Base-by-base conservation (phyloP, 2,888 invertebrate genomes). In the Thalpophila matura region DNA sequence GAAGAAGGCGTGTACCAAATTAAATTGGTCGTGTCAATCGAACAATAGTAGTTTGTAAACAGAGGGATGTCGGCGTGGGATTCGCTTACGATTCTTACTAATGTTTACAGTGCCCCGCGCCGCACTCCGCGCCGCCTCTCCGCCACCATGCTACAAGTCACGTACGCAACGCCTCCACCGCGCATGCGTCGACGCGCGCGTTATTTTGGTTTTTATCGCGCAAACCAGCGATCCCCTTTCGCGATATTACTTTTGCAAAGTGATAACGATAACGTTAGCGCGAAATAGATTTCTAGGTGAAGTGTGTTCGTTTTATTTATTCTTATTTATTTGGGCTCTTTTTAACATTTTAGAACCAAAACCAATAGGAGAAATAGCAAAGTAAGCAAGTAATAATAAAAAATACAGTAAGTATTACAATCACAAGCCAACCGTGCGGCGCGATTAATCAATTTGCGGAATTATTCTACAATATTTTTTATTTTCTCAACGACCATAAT, bases 211-310 rank as follows among this genome's bases (percentile, higher is more conserved):
- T 86, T 81, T 86, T 91, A 92, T 92, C 90, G 78, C 65, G 69
- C 73, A 78, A 82, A 81, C 74, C 45, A 63, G 74, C 83, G 87
- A 90, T 90, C 78, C 81, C 70, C 63, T 77, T 56, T 70, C 46
- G 57, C 78, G 86, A 88, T 87, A 87, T 95, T 95, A 98, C 98
- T 97, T 98, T 98, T 74, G 98, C 81, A 50, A 74, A 71, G 33
- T 69, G 86, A 86, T 86, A 86, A 81, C 77, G 72, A 71, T 82
- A 79, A 65, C 61, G 56, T 29, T 37, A 26, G 42, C 37, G 46
- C 38, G 33, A 33, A 74, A 50, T 68, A 53, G 43, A 69, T 62
- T 56, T 61, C 6, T 53, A 51, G 22, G 14, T 49, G 47, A 18
- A n/a, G 14, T 46, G 31, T 29, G 12, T 53, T 35, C 27, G 20